These are phyloP conservation scores for Drosophila anceps DNA, from an alignment of 2,888 invertebrate species.

Conservation along the genomic window DNA sequence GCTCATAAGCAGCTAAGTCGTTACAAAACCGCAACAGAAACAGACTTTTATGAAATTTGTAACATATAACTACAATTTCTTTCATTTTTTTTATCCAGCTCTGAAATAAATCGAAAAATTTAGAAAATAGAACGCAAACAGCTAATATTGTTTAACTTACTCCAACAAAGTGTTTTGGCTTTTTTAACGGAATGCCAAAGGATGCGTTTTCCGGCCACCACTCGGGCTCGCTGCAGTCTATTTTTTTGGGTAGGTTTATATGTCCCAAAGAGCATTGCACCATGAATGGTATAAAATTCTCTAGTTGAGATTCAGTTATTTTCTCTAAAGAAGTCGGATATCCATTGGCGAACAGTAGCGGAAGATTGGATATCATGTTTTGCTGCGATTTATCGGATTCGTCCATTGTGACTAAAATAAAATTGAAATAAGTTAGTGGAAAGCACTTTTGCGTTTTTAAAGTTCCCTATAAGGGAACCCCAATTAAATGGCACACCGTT, in stretches of 20 bases:
- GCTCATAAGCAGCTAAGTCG: slow-evolving; percentile 89
- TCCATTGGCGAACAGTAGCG: slow-evolving; percentile 90
- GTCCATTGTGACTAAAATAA: slow-evolving; percentile 75
- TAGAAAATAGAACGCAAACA: background rate
- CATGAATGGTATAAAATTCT: slow-evolving; percentile 91
- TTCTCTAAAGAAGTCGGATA: slow-evolving; percentile 89
- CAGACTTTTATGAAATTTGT: slow-evolving; percentile 90
- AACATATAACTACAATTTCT: slow-evolving; percentile 89
- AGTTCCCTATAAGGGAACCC: too few species aligned
- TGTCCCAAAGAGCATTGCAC: slow-evolving; percentile 91
- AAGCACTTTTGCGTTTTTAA: too few species aligned
- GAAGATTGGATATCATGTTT: slow-evolving; percentile 90
- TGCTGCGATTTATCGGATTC: slow-evolving; percentile 84
- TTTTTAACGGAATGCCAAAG: slow-evolving; percentile 88
- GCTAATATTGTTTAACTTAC: slow-evolving; percentile 76
- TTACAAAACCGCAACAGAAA: slow-evolving; percentile 90
- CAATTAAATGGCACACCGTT: too few species aligned
- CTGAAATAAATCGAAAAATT: slow-evolving; percentile 54
- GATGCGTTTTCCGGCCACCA: slow-evolving; percentile 90
- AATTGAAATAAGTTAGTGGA: background rate
- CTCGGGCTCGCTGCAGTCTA: slow-evolving; percentile 87
- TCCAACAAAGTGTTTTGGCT: slow-evolving; percentile 86
- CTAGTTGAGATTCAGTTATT: slow-evolving; percentile 88
- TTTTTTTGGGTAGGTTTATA: slow-evolving; percentile 85
- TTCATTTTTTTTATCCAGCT: slow-evolving; percentile 89